Conservation (phyloP, 2,797 vertebrate genomes). For the Labeo calbasu region DNA sequence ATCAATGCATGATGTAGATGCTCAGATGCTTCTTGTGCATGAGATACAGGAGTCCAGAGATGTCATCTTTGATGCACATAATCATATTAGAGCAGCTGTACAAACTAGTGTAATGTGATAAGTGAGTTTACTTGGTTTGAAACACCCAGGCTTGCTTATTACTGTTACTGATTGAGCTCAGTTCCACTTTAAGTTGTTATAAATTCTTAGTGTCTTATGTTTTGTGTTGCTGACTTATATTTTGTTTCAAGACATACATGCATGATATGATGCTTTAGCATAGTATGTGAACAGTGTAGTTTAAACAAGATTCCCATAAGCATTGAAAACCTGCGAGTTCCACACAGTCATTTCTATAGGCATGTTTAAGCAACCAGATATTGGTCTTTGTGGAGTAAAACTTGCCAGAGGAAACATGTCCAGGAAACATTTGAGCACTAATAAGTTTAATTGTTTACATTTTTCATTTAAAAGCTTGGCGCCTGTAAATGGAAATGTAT, state of each 20-base stretch:
- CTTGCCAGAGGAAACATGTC: too few relatives aligned
- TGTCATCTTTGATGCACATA: neutral
- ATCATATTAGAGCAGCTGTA: neutral
- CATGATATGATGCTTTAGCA: neutral
- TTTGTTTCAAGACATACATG: neutral
- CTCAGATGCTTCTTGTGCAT: neutral
- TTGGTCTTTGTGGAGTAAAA: neutral
- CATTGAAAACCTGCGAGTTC: neutral
- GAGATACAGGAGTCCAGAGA: neutral
- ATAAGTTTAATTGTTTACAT: neutral
- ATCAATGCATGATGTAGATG: slow-evolving; percentile 8
- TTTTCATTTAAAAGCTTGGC: neutral
- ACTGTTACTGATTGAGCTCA: neutral
- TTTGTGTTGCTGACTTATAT: neutral
- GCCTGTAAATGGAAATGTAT: neutral
- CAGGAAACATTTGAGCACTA: neutral
- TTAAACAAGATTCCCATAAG: neutral
- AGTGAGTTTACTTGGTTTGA: neutral
- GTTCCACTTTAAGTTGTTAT: neutral
- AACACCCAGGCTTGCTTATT: neutral
- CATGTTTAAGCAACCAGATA: neutral
- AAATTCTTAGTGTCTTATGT: neutral
- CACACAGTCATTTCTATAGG: too few relatives aligned
- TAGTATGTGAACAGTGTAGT: neutral
- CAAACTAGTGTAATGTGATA: neutral